Conservation (phyloP, 2,797 vertebrate species). For the Catharus ustulatus region DNA sequence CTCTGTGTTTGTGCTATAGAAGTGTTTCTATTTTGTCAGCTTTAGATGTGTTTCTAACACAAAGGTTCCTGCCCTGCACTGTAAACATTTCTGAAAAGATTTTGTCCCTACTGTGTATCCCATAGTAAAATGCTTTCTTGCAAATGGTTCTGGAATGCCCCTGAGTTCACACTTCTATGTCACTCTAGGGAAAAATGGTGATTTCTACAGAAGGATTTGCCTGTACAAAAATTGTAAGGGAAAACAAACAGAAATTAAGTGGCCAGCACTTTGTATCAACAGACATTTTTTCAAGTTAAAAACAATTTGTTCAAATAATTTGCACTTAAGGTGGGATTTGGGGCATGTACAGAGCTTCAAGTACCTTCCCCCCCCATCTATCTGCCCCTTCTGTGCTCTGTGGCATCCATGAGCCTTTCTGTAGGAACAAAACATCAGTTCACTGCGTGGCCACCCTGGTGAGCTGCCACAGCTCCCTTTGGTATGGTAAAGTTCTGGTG, state of each 20-base stretch:
- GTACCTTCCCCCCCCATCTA: not conserved
- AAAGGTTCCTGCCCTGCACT: not conserved
- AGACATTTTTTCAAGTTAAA: not conserved
- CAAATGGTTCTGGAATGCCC: not conserved
- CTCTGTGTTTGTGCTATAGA: not conserved
- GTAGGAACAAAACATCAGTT: not conserved
- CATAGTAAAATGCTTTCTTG: not conserved
- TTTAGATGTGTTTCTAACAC: not conserved
- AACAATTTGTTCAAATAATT: not conserved
- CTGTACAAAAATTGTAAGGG: not conserved
- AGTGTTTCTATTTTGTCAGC: not conserved
- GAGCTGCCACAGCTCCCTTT: not conserved
- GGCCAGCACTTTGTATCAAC: not conserved
- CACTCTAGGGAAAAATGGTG: not conserved
- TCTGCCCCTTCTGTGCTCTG: not conserved
- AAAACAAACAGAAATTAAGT: not conserved
- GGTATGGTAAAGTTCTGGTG: not conserved
- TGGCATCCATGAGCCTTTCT: not conserved
- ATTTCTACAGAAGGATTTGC: not conserved
- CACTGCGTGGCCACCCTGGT: accelerated
- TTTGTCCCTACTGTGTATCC: not conserved
- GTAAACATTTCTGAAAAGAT: not conserved
- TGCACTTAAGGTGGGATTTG: not conserved
- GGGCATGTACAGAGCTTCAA: not conserved
- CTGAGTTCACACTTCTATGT: not conserved